phyloP scores from a whole-genome alignment of 2,797 vertebrate genomes.

The Glossophaga mutica region DNA sequence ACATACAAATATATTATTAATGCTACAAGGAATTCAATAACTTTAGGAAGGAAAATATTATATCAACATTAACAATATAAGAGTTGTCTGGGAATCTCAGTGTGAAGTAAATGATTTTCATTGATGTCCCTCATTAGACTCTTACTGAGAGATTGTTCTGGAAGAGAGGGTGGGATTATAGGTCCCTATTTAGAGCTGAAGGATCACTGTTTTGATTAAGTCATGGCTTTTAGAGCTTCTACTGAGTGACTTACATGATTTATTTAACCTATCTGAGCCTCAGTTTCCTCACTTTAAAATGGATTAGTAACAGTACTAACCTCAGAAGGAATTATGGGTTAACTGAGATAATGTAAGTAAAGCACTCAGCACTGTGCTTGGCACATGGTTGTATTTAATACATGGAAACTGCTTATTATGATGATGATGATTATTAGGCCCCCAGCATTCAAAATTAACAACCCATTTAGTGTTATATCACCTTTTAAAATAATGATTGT shows the following conservation, averaged over 20 bases:
- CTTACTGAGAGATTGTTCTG: background rate
- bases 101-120: background rate
- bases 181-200: background rate
- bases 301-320: background rate
- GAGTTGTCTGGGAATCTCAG: background rate
- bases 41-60: background rate
- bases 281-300: conserved; percentile 7
- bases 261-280: background rate
- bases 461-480: background rate
- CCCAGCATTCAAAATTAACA: background rate
- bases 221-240: background rate
- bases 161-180: background rate
- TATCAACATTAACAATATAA: background rate
- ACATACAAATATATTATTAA: background rate
- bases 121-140: background rate
- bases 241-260: background rate
- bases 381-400: background rate
- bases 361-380: background rate
- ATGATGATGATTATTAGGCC: background rate
- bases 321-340: background rate
- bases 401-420: background rate
- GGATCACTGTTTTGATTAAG: background rate
- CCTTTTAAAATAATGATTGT: background rate
- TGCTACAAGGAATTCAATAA: background rate
- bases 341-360: background rate